phyloP scores from a whole-genome alignment of 2,797 vertebrate genomes.

The Valencia hispanica region DNA sequence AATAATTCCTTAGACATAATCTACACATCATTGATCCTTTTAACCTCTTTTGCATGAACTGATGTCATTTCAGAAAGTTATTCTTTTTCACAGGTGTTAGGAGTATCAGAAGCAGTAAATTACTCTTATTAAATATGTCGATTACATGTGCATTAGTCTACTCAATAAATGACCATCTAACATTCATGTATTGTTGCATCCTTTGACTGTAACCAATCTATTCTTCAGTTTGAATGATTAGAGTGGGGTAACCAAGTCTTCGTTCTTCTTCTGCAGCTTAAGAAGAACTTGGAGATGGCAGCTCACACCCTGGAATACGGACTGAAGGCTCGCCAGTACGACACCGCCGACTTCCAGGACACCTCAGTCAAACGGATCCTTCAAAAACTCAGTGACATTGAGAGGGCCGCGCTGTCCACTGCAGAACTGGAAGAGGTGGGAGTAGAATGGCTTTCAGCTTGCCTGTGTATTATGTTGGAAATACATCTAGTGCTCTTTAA shows the following conservation, averaged over 20 bases:
- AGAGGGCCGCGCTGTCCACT: constrained; percentile 84
- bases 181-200: neutral
- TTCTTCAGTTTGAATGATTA: neutral
- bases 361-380: constrained; percentile 83
- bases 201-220: neutral
- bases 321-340: constrained; percentile 83
- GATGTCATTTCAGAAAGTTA: too few relatives aligned
- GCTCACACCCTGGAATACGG: constrained; percentile 89
- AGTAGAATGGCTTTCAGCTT: neutral
- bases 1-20: too few relatives aligned
- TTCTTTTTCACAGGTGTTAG: too few relatives aligned
- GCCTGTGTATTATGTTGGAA: neutral
- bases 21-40: too few relatives aligned
- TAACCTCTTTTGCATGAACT: too few relatives aligned
- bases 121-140: too few relatives aligned
- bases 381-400: constrained; percentile 90
- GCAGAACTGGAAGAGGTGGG: constrained; percentile 88
- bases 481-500: neutral
- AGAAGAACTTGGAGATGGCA: constrained; percentile 89
- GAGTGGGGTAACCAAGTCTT: neutral
- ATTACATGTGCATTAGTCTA: too few relatives aligned
- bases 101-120: too few relatives aligned
- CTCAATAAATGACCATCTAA: neutral
- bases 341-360: constrained; percentile 90
- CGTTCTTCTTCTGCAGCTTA: constrained; percentile 78